These are phyloP conservation scores for Labeo rohita DNA, from an alignment of 2,113 vertebrate genomes.

Conservation along the genomic window DNA sequence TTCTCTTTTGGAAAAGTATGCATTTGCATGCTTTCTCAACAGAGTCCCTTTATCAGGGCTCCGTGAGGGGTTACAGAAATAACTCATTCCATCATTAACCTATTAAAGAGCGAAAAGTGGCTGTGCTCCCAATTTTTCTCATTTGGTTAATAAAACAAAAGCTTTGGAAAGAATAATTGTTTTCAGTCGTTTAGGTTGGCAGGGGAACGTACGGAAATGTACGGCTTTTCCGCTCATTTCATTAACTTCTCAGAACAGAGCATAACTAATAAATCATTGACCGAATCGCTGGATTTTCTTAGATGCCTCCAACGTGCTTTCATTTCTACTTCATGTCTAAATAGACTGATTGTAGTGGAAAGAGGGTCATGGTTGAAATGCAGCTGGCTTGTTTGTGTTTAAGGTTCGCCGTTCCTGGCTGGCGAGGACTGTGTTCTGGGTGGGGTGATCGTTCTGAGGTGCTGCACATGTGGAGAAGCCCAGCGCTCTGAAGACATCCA, in stretches of 20 bases:
- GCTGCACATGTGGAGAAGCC: slow-evolving; percentile 87
- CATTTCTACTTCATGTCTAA: slow-evolving; percentile 17
- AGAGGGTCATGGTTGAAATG: slow-evolving; percentile 17
- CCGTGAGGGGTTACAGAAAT: slow-evolving; percentile 36
- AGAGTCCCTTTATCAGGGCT: slow-evolving; percentile 23
- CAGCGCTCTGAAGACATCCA: slow-evolving; percentile 84
- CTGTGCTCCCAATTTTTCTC: slow-evolving; percentile 43
- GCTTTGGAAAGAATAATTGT: slow-evolving; percentile 57
- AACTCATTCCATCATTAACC: slow-evolving; percentile 53
- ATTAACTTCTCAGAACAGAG: slow-evolving; percentile 45
- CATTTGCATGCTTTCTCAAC: slow-evolving; percentile 44
- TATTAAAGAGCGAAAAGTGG: slow-evolving; percentile 47
- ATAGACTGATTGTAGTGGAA: slow-evolving; percentile 22
- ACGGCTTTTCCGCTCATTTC: slow-evolving; percentile 29
- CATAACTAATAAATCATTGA: slow-evolving; percentile 45
- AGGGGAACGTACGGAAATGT: slow-evolving; percentile 50
- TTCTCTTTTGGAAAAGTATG: slow-evolving; percentile 38
- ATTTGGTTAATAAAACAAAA: slow-evolving; percentile 61
- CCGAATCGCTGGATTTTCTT: slow-evolving; percentile 15
- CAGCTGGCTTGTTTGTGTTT: slow-evolving; percentile 30
- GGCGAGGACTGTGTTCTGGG: slow-evolving; percentile 94
- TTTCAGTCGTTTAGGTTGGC: slow-evolving; percentile 66
- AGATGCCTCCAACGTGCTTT: slow-evolving; percentile 23
- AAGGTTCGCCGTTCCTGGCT: slow-evolving; percentile 95
- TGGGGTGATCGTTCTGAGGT: slow-evolving; percentile 94